Base-by-base conservation (phyloP, 2,888 invertebrate species). In the Drosophila subquinaria region DNA sequence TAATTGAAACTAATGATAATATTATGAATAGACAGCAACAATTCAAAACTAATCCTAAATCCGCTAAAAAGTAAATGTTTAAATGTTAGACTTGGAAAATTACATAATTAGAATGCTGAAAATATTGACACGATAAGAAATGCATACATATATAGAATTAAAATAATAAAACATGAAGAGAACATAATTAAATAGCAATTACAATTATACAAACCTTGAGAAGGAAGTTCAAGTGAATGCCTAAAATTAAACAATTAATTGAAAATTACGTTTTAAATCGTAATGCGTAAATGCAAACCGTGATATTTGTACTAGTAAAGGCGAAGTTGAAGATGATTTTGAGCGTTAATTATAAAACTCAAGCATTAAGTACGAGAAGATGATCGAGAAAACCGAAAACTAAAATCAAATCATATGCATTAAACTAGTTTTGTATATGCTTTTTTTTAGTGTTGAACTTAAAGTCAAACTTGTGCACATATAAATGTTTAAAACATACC, bases 231-330 rank as follows among this genome's bases (percentile, higher is more conserved):
- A 57, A 64, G 68, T 61, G 69, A 47, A 66, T 62, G 69, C 69
- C 65, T 79, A 69, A 59, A 69, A 73, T 51, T 73, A 67, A 68
- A 69, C 45, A 78, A 74, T 69, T 74, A 64, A 66, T 69, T 68
- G 60, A 78, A 62, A 57, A 68, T 61, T 72, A 71, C 78, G 77
- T 69, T 78, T 75, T 53, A 56, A 73, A 45, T 66, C 73, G 81
- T 69, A 78, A 77, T 50, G 81, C 78, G 65, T 76, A 82, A 71
- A 74, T 67, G 78, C 78, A 83, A 88, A 85, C 85, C 91, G 90
- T 91, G 90, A 91, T 91, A 91, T 91, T 91, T 91, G 90, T 90
- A 91, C 89, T 91, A 90, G 91, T 90, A 89, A 89, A 75, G 81
- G 81, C 76, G 79, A 76, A 33, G 48, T 40, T 40, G 57, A 64